Evolutionary conservation across 1,140 invertebrate genomes (phyloP), one percentile per base, ranked within the genome.

Genomic region (Drosophila nigrodunni): DNA sequence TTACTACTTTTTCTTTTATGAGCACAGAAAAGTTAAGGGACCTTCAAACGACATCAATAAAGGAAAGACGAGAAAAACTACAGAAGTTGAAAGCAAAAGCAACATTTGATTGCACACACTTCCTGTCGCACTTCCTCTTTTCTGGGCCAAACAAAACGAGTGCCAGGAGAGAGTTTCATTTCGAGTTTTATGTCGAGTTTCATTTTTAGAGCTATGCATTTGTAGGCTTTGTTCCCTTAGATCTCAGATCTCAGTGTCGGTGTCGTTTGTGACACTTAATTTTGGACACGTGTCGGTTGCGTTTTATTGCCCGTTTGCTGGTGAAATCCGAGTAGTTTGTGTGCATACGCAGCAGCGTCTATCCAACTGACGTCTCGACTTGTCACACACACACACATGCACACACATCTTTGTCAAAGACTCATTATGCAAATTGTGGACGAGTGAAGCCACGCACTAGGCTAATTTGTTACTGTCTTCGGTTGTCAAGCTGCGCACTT

Each of bases 401-500:
- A 9, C 57, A 65, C 61, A 78, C 71, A 85, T 78, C 80, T 90
- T 89, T 89, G 85, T 89, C 85, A 85, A 76, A 76, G 86, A 72
- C 86, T 85, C 85, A 89, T 89, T 89, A 89, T 89, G 85, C 85
- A 89, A 89, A 89, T 89, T 89, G 85, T 52, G 69, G 65, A 85
- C 67, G 72, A 65, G 83, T 72, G 64, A 62, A 65, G 83, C 74
- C 85, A 90, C 81, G 85, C 73, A 72, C 74, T 74, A 60, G 74
- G 68, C 81, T 86, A 89, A 89, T 89, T 89, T 89, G 85, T 89
- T 87, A 90, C 80, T 89, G 85, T 89, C 85, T 89, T 81, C 85
- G 83, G 78, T 85, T 90, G 85, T 80, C 85, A 87, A 79, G 82
- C 78, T 67, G 73, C 71, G 76, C 79, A 80, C 76, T 78, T 74